Conservation (phyloP, 2,888 invertebrate genomes). For the Heliconius charithonia region DNA sequence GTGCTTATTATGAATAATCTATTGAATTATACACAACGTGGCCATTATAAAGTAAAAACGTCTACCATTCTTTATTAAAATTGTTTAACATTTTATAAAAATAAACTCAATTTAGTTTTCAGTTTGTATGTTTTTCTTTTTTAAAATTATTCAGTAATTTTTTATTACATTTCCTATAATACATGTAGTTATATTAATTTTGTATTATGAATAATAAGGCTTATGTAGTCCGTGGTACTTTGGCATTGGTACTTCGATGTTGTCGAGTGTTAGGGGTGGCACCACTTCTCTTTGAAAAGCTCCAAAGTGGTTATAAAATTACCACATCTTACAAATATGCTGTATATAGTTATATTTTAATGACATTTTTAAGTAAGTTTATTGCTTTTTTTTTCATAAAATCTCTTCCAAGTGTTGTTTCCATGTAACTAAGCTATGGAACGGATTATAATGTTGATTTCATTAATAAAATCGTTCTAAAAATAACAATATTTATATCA, state of each 20-base stretch:
- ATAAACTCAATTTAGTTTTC: too few relatives aligned
- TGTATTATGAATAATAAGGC: not conserved
- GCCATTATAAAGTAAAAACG: not conserved
- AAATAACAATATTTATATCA: too few relatives aligned
- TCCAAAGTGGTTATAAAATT: not conserved
- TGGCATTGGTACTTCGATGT: not conserved
- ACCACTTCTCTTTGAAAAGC: conserved; percentile 1
- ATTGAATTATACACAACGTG: not conserved
- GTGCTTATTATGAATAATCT: not conserved
- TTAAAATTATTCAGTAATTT: too few relatives aligned
- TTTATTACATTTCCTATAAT: too few relatives aligned
- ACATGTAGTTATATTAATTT: too few relatives aligned
- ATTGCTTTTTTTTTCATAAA: not conserved
- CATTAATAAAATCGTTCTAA: too few relatives aligned
- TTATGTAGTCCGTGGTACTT: not conserved
- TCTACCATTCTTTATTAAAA: not conserved
- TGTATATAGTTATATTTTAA: conserved; percentile 11
- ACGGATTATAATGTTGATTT: too few relatives aligned
- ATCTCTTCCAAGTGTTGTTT: too few relatives aligned
- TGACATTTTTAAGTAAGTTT: not conserved
- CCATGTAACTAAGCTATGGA: too few relatives aligned
- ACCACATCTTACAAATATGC: not conserved
- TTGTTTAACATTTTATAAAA: too few relatives aligned
- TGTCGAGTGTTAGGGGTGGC: not conserved
- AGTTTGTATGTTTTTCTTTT: too few relatives aligned